Evolutionary conservation across 2,888 invertebrate species (phyloP).

Genomic region (Caenorhabditis plicata): DNA sequence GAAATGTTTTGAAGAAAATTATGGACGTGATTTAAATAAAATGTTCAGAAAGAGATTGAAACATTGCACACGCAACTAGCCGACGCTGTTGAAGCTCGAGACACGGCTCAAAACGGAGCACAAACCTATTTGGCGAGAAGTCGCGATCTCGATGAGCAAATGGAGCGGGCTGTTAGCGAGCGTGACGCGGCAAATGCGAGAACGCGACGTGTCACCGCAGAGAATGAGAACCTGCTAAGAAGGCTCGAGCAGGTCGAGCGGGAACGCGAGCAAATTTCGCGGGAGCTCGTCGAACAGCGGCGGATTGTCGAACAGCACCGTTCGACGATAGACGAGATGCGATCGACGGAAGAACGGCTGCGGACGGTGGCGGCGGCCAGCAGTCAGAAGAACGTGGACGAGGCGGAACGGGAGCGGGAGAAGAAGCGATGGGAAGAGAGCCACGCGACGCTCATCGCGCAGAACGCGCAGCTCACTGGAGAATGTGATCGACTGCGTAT

Average conservation of each 20-base stretch:
- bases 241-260: neutral
- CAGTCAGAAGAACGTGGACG: no score
- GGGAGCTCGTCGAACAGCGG: neutral
- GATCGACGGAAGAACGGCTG: neutral
- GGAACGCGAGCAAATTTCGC: neutral
- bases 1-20: no score
- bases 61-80: conserved; percentile 17
- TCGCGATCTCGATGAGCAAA: conserved; percentile 26
- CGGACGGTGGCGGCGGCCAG: no score
- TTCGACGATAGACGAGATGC: neutral
- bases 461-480: conserved; percentile 10
- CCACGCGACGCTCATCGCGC: conserved; percentile 11
- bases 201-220: neutral
- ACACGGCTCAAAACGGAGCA: conserved; percentile 6
- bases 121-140: conserved; percentile 14
- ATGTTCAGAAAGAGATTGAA: conserved; percentile 28
- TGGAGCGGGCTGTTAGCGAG: conserved; percentile 5
- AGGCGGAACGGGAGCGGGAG: neutral
- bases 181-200: neutral
- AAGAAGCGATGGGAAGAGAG: conserved; percentile 14
- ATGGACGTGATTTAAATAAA: no score
- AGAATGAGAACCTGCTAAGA: neutral
- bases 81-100: conserved; percentile 16
- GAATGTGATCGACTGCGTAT: conserved; percentile 23
- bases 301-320: neutral